phyloP scores from a whole-genome alignment of 2,888 invertebrate species.

The Magallana nippona region DNA sequence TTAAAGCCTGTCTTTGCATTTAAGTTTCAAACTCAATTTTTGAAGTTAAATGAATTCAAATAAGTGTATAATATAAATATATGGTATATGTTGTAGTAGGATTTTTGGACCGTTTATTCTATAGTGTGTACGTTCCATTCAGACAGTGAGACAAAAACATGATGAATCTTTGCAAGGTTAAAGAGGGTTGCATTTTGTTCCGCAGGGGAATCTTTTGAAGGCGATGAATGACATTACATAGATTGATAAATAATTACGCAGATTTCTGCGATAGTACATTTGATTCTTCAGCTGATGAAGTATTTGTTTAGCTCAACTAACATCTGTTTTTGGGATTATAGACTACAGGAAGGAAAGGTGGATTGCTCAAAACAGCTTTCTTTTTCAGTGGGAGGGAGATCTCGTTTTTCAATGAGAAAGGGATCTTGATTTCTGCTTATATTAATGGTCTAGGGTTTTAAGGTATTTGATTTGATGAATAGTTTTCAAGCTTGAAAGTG shows the following conservation, averaged over 20 bases:
- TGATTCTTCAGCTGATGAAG: conserved; percentile 19
- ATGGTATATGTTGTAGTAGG: too few species aligned
- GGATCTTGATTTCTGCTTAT: background rate
- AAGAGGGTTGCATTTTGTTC: background rate
- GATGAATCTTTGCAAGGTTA: background rate
- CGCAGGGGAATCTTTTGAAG: conserved; percentile 15
- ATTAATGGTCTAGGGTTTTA: background rate
- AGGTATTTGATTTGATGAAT: background rate
- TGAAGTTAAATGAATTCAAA: too few species aligned
- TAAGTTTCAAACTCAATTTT: too few species aligned
- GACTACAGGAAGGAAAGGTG: conserved; percentile 6
- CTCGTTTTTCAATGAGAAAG: background rate
- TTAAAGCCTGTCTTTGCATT: too few species aligned
- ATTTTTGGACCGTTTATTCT: too few species aligned
- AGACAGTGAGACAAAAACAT: background rate
- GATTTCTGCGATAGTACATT: conserved; percentile 16
- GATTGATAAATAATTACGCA: conserved; percentile 15
- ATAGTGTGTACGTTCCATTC: too few species aligned
- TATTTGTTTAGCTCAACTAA: conserved; percentile 29
- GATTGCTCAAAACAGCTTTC: background rate
- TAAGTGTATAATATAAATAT: too few species aligned
- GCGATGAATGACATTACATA: conserved; percentile 11
- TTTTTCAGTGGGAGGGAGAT: background rate
- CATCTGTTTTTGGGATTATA: conserved; percentile 29
- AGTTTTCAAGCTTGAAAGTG: conserved; percentile 1